Percentiles rank a stretch among this genome's conserved stretches.
Evolutionary conservation across 2,113 vertebrate species (phyloP).

Genomic region (Urocynchramus pylzowi): DNA sequence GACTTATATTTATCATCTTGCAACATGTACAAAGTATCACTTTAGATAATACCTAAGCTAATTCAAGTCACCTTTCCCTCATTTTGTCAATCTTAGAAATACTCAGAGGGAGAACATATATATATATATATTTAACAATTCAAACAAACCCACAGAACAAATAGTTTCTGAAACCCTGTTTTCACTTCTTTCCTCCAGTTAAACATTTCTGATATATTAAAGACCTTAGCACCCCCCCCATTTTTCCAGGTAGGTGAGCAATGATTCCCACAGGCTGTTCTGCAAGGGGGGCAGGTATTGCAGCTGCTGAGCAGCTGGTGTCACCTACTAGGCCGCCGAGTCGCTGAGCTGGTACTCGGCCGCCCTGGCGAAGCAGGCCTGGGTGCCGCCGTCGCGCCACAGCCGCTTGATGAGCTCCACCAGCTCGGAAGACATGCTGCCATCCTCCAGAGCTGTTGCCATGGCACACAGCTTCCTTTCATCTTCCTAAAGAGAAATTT

Average conservation of each 20-base stretch:
- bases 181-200: background rate
- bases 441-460: slow-evolving; percentile 60
- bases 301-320: background rate
- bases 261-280: fast-evolving
- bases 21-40: background rate
- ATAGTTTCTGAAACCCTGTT: background rate
- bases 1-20: background rate
- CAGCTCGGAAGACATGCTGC: slow-evolving; percentile 46
- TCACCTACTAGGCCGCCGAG: slow-evolving; percentile 77
- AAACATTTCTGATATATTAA: background rate
- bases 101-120: background rate
- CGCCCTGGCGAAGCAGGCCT: slow-evolving; percentile 69
- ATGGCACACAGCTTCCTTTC: slow-evolving; percentile 57
- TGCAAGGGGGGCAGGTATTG: fast-evolving
- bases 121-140: too few species aligned
- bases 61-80: background rate
- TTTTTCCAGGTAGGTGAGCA: background rate
- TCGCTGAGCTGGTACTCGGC: slow-evolving; percentile 73
- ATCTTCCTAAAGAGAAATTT: slow-evolving; percentile 64
- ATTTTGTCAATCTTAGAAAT: background rate
- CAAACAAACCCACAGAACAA: background rate
- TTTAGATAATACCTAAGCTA: background rate
- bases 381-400: slow-evolving; percentile 65
- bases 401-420: slow-evolving; percentile 53
- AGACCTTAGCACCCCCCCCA: background rate